Evolutionary conservation across 1,140 invertebrate genomes (phyloP).

Genomic region (Drosophila suzukii): DNA sequence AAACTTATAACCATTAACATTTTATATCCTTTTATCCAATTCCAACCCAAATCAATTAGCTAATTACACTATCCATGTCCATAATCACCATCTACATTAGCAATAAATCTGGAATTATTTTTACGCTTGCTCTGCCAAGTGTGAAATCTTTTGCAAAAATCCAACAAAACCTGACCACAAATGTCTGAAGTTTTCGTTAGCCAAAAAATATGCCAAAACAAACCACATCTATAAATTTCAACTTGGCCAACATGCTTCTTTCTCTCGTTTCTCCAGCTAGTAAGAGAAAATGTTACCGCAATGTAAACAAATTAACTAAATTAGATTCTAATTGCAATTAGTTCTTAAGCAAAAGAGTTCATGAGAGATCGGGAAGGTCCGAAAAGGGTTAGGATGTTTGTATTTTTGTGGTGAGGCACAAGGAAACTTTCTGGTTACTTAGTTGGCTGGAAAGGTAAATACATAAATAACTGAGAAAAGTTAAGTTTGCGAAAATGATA

Average conservation of each 20-base stretch:
- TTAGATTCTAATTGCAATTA: conserved; percentile 76
- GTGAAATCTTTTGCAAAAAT: conserved; percentile 34
- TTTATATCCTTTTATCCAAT: background rate
- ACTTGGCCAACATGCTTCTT: conserved; percentile 54
- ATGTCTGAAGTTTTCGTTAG: conserved; percentile 63
- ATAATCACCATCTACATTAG: conserved; percentile 27
- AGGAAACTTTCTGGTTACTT: conserved; percentile 45
- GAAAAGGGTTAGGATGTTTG: conserved; percentile 46
- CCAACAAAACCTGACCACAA: conserved; percentile 50
- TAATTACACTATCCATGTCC: conserved; percentile 27
- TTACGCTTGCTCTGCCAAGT: conserved; percentile 29
- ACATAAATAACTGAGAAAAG: conserved; percentile 44
- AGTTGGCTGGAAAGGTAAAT: conserved; percentile 46
- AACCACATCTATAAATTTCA: conserved; percentile 65
- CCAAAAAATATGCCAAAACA: conserved; percentile 72
- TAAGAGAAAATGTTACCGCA: conserved; percentile 45
- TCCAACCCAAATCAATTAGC: conserved; percentile 45
- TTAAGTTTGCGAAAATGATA: background rate
- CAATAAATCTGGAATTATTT: conserved; percentile 57
- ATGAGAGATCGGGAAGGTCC: conserved; percentile 21
- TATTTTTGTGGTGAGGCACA: conserved; percentile 48
- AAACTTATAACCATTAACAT: no score
- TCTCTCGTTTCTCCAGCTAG: conserved; percentile 4
- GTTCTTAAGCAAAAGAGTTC: conserved; percentile 26
- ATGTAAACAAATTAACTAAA: conserved; percentile 77